Evolutionary conservation across 1,140 invertebrate species (phyloP).

Genomic region (Trichonephila clavipes): DNA sequence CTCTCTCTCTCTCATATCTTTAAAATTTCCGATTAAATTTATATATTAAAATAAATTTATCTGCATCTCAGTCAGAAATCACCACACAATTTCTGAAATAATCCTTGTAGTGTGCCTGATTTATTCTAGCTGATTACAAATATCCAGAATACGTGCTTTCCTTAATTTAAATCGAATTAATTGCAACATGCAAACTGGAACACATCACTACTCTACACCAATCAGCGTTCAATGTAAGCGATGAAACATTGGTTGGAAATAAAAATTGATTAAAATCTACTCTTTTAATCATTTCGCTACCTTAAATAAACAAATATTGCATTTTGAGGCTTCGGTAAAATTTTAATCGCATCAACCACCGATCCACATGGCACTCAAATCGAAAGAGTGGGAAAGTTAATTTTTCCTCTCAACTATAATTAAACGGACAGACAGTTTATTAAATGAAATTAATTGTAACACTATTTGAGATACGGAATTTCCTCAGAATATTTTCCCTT

Average conservation of each 20-base stretch:
- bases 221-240: background rate
- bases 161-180: background rate
- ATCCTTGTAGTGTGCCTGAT: too few relatives aligned
- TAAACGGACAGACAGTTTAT: conserved; percentile 4
- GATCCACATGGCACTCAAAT: background rate
- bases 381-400: background rate
- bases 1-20: too few relatives aligned
- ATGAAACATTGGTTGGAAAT: background rate
- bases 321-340: background rate
- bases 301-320: conserved; percentile 2
- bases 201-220: background rate
- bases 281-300: background rate
- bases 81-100: too few relatives aligned
- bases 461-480: background rate
- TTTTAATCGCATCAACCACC: conserved; percentile 6
- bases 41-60: too few relatives aligned
- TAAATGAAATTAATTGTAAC: background rate
- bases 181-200: background rate
- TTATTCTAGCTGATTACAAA: background rate
- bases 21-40: too few relatives aligned
- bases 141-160: background rate
- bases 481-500: background rate
- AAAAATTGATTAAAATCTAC: conserved; percentile 16
- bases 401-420: conserved; percentile 28
- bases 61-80: too few relatives aligned